A percentile compares a stretch with the other conserved stretches of the same genome.
Evolutionary conservation across 2,797 vertebrate genomes (phyloP).

Genomic region (Cetoscarus ocellatus): DNA sequence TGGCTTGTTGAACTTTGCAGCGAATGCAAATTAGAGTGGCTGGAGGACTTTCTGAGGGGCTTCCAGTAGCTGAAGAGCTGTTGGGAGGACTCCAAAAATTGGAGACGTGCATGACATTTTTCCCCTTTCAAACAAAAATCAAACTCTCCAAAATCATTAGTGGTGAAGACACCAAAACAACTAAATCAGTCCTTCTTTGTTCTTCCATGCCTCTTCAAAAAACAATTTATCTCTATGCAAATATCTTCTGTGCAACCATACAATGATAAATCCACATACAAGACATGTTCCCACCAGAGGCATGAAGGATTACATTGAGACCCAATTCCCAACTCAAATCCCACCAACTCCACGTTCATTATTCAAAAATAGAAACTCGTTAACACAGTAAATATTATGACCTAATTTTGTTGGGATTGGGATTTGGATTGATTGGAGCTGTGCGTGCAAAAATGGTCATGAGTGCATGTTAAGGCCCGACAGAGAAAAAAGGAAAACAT

Average conservation of each 20-base stretch:
- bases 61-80: constrained; percentile 46
- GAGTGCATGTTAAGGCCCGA: constrained; percentile 23
- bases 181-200: not conserved
- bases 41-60: constrained; percentile 39
- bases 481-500: constrained; percentile 1
- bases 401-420: constrained; percentile 76
- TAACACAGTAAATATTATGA: constrained; percentile 84
- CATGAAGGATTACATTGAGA: constrained; percentile 65
- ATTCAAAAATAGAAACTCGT: constrained; percentile 87
- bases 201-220: not conserved
- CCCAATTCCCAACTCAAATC: constrained; percentile 74
- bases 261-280: constrained; percentile 31
- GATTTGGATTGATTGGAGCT: constrained; percentile 57
- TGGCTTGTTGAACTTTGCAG: constrained; percentile 48
- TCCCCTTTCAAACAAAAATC: constrained; percentile 1
- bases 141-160: constrained; percentile 3
- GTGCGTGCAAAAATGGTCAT: not conserved
- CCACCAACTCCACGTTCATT: constrained; percentile 76
- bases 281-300: constrained; percentile 58
- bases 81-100: constrained; percentile 40
- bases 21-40: constrained; percentile 49
- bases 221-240: constrained; percentile 1
- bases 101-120: constrained; percentile 20
- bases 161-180: constrained; percentile 1
- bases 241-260: constrained; percentile 15